A percentile compares a stretch with the other conserved stretches of the same genome.
Evolutionary conservation across 2,113 vertebrate species (phyloP).

Genomic region (Eubucco bourcierii): DNA sequence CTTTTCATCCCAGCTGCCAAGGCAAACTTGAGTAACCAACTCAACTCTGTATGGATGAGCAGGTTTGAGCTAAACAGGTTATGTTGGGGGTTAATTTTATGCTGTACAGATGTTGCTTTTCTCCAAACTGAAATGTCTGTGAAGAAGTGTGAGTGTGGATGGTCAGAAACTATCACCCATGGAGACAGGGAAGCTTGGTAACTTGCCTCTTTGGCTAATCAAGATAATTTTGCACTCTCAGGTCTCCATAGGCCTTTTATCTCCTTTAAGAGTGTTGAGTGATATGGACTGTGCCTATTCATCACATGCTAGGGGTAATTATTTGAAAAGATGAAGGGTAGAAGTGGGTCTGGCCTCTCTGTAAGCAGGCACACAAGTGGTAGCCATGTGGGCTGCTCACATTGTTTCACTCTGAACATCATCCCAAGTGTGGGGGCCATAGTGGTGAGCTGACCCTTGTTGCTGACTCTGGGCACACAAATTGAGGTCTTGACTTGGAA

Average conservation of each 20-base stretch:
- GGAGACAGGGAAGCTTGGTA: not conserved
- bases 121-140: not conserved
- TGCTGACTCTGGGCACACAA: not conserved
- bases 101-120: not conserved
- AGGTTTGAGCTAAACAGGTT: not conserved
- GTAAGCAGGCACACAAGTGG: not conserved
- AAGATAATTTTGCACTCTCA: not conserved
- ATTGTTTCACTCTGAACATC: not conserved
- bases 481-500: not conserved
- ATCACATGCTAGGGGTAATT: not conserved
- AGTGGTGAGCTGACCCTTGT: not conserved
- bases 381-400: rapidly evolving
- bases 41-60: not conserved
- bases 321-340: not conserved
- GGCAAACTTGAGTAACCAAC: not conserved
- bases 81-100: not conserved
- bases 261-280: not conserved
- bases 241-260: not conserved
- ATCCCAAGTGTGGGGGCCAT: rapidly evolving
- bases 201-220: not conserved
- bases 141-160: not conserved
- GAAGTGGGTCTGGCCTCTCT: not conserved
- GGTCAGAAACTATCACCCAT: not conserved
- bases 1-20: not conserved
- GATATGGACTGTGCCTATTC: not conserved